Conservation (phyloP, 2,113 vertebrate species). For the Ceyx cyanopectus region DNA sequence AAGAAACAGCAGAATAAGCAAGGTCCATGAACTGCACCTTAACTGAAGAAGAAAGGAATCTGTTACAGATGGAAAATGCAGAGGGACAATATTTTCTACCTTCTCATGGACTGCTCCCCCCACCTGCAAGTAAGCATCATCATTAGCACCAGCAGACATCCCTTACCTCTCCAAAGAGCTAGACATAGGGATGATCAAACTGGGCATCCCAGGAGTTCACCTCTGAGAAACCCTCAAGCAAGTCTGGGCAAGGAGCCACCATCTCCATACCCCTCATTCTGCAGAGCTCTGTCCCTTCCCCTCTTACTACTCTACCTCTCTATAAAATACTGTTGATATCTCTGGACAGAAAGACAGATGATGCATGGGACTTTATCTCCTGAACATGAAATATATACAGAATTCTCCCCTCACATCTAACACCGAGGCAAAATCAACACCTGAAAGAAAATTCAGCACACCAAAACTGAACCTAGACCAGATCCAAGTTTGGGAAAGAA, state of each 20-base stretch:
- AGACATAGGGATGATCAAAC: not conserved
- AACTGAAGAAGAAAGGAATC: not conserved
- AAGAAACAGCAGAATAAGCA: not conserved
- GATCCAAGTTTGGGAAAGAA: not conserved
- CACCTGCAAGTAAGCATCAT: not conserved
- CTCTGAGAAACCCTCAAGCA: not conserved
- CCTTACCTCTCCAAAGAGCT: not conserved
- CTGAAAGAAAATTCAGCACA: not conserved
- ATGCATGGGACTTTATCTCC: not conserved
- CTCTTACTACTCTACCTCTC: not conserved
- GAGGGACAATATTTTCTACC: not conserved
- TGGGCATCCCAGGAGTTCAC: not conserved
- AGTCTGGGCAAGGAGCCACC: rapidly evolving
- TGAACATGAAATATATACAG: not conserved
- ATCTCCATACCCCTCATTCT: not conserved
- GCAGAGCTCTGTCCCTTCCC: not conserved
- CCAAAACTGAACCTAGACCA: not conserved
- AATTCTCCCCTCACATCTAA: not conserved
- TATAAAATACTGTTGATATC: not conserved
- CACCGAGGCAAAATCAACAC: not conserved
- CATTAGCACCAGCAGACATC: not conserved
- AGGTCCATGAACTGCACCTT: not conserved
- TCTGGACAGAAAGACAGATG: not conserved
- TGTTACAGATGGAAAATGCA: not conserved
- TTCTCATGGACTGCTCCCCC: not conserved